Evolutionary conservation across 2,888 invertebrate species (phyloP).

Genomic region (Pseudeuparius sepicola): DNA sequence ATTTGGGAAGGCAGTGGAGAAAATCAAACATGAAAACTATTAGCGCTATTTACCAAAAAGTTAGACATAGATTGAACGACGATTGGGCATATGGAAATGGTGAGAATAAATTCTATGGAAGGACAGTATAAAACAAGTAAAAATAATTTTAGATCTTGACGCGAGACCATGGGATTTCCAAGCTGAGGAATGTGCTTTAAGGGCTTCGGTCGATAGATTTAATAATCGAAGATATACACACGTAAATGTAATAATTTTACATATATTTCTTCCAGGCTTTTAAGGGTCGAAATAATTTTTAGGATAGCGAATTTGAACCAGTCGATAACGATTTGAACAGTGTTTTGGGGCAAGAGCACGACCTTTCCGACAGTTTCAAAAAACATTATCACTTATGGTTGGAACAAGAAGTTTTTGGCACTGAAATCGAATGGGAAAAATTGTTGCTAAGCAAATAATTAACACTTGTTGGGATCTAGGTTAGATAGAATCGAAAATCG

Average conservation of each 20-base stretch:
- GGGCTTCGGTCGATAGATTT: constrained; percentile 91
- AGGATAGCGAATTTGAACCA: constrained; percentile 51
- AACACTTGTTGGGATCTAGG: no score
- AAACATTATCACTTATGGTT: constrained; percentile 92
- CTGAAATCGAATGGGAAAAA: constrained; percentile 71
- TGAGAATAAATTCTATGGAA: constrained; percentile 29
- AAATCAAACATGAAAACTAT: constrained; percentile 99
- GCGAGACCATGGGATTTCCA: constrained; percentile 98
- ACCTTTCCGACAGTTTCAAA: constrained; percentile 87
- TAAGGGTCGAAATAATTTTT: no score
- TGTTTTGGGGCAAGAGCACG: constrained; percentile 62
- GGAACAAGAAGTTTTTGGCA: constrained; percentile 90
- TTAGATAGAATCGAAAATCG: no score
- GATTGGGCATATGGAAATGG: constrained; percentile 99
- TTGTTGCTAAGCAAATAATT: constrained; percentile 33
- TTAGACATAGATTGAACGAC: constrained; percentile 90
- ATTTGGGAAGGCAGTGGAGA: constrained; percentile 96
- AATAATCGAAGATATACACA: constrained; percentile 77
- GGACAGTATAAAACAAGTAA: background rate
- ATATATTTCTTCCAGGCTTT: no score
- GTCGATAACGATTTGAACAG: constrained; percentile 76
- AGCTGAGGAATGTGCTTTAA: constrained; percentile 90
- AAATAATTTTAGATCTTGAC: constrained; percentile 66
- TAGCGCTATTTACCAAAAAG: constrained; percentile 97
- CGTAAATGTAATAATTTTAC: constrained; percentile 27